These are phyloP conservation scores for Albula glossodonta DNA, from an alignment of 2,113 vertebrate species.

Conservation along the genomic window DNA sequence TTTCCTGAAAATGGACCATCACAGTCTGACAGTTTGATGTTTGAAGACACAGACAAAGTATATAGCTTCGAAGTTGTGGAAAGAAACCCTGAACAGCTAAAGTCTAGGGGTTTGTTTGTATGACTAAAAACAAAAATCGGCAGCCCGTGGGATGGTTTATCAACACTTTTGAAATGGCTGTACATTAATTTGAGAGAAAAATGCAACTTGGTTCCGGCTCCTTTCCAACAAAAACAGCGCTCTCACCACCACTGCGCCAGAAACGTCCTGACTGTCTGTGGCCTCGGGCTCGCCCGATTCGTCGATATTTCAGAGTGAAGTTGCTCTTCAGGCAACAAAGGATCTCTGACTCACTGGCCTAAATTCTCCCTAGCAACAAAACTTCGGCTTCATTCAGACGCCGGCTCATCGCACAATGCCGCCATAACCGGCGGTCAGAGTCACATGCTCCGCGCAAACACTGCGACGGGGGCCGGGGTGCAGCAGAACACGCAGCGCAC, in stretches of 20 bases:
- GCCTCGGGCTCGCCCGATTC: neutral
- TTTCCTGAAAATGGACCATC: conserved; percentile 56
- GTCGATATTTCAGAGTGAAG: conserved; percentile 26
- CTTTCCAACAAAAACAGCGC: neutral
- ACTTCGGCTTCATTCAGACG: neutral
- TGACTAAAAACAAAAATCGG: conserved; percentile 41
- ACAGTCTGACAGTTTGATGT: conserved; percentile 64
- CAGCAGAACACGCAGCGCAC: neutral
- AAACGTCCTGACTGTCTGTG: neutral
- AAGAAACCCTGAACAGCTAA: conserved; percentile 54
- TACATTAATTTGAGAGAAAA: conserved; percentile 44
- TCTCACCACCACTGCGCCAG: neutral
- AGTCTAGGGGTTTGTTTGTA: conserved; percentile 53
- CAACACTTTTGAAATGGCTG: conserved; percentile 52
- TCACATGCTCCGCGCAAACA: neutral
- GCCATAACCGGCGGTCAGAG: neutral
- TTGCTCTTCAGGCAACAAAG: conserved; percentile 23
- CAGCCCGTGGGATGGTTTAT: conserved; percentile 52
- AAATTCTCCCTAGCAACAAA: conserved; percentile 17
- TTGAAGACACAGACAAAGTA: conserved; percentile 66
- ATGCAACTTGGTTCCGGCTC: neutral
- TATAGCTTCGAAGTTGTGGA: conserved; percentile 59
- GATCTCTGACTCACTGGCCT: neutral
- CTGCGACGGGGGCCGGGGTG: neutral
- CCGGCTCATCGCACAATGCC: neutral